Conservation (phyloP, 2,797 vertebrate species). For the Percopsis omiscomaycus region DNA sequence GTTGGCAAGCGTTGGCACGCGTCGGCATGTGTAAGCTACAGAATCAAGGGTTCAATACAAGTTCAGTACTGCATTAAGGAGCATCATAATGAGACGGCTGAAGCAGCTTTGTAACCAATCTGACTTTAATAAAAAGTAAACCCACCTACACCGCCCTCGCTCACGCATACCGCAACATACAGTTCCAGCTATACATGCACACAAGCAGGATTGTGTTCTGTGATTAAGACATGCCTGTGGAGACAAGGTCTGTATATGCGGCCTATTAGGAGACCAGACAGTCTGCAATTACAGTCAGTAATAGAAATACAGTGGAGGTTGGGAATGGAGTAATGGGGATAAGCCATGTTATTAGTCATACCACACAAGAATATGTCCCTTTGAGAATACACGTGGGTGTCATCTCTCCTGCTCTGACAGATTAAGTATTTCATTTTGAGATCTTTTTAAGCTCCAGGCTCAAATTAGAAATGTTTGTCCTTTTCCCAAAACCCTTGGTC, state of each 20-base stretch:
- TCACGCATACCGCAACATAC: neutral
- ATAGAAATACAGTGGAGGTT: neutral
- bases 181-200: neutral
- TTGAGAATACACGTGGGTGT: neutral
- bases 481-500: neutral
- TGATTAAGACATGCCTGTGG: neutral
- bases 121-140: too few relatives aligned
- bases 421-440: neutral
- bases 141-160: too few relatives aligned
- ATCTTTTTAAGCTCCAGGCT: neutral
- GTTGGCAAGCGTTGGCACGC: too few relatives aligned
- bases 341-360: conserved; percentile 1
- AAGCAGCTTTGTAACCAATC: too few relatives aligned
- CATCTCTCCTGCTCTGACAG: neutral
- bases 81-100: too few relatives aligned
- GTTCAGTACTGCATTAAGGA: too few relatives aligned
- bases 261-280: conserved; percentile 4
- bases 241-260: neutral
- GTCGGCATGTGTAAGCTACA: too few relatives aligned
- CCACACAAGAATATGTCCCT: neutral
- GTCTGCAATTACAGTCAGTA: neutral
- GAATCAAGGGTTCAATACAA: too few relatives aligned
- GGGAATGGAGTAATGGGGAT: neutral
- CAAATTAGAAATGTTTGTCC: neutral
- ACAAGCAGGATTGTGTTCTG: neutral